Base-by-base conservation (phyloP, 2,888 invertebrate genomes). In the Xestoiulus laeticollis region DNA sequence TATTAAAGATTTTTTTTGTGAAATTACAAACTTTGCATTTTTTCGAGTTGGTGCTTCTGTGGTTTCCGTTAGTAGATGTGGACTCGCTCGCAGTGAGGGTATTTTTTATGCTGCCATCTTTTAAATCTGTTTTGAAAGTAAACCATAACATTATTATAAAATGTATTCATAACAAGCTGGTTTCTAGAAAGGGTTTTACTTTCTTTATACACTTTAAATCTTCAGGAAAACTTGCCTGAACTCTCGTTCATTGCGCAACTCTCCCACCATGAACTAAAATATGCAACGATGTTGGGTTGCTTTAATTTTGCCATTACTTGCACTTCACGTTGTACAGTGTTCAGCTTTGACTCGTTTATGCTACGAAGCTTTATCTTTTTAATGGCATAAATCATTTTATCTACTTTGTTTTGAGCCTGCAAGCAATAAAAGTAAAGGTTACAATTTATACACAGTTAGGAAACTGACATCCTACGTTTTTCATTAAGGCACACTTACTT, bases 251-350 rank as follows among this genome's bases (percentile, higher is more conserved):
- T 19, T 12, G 1, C 38, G 19, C 84, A 33, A 33, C 19, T 33
- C 22, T 84, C 84, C 84, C 84, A 84, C 84, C 84, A 84, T 19
- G 84, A 84, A n/a, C 38, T 43, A 33, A 33, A 84, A 33, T 84
- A 84, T 84, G 84, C n/a, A 33, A 84, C 84, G 2, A 84, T 84
- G 22, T 84, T 33, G 33, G 33, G 6, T 33, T 84, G 84, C 43
- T 43, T 84, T 33, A 84, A 12, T 6, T 32, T 19, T 16, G 84
- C 84, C 84, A 84, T 84, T 5, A 84, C 43, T 22, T 84, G 84
- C 12, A 84, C 84, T 43, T 84, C 84, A 33, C 84, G 33, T 33
- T 84, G 84, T 22, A 38, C 33, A 12, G 19, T 19, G 6, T 0
- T 1, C 43, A 84, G 14, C 30, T 84, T 84, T 16, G 32, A 5